Base-by-base conservation (phyloP, 2,797 vertebrate genomes). In the Lepus townsendii region DNA sequence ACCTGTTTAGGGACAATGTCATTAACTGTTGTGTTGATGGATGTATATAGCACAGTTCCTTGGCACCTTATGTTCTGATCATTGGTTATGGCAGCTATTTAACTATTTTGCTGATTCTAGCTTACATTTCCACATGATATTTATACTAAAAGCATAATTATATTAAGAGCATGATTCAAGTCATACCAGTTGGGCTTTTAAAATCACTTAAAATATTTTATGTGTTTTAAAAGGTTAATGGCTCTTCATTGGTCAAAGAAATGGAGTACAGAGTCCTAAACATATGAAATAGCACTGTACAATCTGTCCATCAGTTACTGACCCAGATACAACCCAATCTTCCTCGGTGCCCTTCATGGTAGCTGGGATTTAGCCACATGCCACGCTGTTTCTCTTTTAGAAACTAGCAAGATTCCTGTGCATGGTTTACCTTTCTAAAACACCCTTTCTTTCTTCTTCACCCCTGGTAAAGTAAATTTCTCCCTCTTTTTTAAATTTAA, bases 141-240 rank as follows among this genome's bases (percentile, higher is more conserved):
- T 89, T 63, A 72, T 90, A 47, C 69, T 94, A 86, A 88, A 91
- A 63, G 19, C 22, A n/a, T 62, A 72, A 47, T 77, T 94, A 11
- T 72, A 27, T 91, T 84, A n/a, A 75, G 80, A 79, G 11, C 20
- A n/a, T 30, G 68, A 50, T 35, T 80, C 16, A 88, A 75, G 16
- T 42, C 20, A 63, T 76, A 22, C n/a, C 30, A 73, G 30, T 75
- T 47, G 7, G 72, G 16, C 26, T 86, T 89, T 79, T 77, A 32
- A 73, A 86, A 90, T 54, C 32, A 75, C 50, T 60, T 85, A 57
- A 89, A 69, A 47, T 71, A 27, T 60, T 60, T 68, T 69, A 20
- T 68, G 22, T 65, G 16, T 54, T 79, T 26, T 12, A 50, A 47
- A 26, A 54, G 30, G 26, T 72, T 92, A 38, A 47, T 50, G 9